Conservation (phyloP, 2,113 vertebrate genomes). For the Oncorhynchus gorbuscha region DNA sequence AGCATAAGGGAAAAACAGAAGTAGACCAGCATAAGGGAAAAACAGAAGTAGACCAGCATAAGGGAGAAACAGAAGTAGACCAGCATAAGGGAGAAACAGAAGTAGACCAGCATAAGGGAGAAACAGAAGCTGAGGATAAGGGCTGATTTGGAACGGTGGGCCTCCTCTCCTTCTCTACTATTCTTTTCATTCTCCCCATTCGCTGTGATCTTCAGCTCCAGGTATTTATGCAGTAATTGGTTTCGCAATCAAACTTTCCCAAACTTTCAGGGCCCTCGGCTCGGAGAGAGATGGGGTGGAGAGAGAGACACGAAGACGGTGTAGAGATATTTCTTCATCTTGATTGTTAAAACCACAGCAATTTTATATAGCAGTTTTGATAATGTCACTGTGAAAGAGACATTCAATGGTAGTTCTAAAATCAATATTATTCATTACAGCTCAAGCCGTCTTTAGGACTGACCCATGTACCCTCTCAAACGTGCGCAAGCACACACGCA, state of each 20-base stretch:
- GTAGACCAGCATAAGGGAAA: conserved; percentile 54
- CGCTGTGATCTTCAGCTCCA: conserved; percentile 52
- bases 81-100: conserved; percentile 57
- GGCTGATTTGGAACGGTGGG: conserved; percentile 55
- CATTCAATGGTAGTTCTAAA: conserved; percentile 74
- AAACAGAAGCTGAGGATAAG: conserved; percentile 64
- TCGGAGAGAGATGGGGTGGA: conserved; percentile 30
- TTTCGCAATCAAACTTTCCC: conserved; percentile 73
- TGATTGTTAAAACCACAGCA: conserved; percentile 76
- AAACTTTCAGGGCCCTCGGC: conserved; percentile 50
- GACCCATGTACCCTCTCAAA: conserved; percentile 58
- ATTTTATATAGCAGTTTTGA: conserved; percentile 77
- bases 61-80: conserved; percentile 44
- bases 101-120: conserved; percentile 58
- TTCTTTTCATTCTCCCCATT: conserved; percentile 60
- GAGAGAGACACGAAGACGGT: conserved; percentile 46
- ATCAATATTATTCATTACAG: conserved; percentile 83
- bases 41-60: conserved; percentile 52
- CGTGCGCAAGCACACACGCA: conserved; percentile 10
- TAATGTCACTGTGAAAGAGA: conserved; percentile 70
- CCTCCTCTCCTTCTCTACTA: conserved; percentile 56
- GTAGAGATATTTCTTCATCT: conserved; percentile 74
- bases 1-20: conserved; percentile 57
- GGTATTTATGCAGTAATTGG: conserved; percentile 73
- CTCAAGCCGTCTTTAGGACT: conserved; percentile 62